Evolutionary conservation across 2,888 invertebrate genomes (phyloP).

Genomic region (Odontothrips loti): DNA sequence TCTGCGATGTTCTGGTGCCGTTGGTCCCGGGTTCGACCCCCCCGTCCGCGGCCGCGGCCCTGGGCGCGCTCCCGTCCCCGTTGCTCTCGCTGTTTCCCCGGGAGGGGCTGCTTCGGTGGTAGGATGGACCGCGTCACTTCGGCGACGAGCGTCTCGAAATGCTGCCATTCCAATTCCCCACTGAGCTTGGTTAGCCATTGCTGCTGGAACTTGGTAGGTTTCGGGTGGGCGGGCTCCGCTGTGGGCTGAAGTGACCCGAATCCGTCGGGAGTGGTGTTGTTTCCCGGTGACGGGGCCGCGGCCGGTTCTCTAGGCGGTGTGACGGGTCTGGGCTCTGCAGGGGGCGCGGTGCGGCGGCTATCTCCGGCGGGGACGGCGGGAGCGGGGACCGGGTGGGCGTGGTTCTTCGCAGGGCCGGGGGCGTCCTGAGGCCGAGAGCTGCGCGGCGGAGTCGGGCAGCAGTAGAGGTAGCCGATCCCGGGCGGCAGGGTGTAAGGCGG

Average conservation of each 20-base stretch:
- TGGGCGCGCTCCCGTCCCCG: neutral
- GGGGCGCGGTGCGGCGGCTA: neutral
- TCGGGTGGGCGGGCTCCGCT: neutral
- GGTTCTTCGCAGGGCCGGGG: neutral
- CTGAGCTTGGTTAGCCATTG: neutral
- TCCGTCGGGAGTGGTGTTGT: neutral
- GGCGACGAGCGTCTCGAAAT: neutral
- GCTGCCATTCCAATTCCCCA: neutral
- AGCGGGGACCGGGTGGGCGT: neutral
- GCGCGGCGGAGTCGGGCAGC: neutral
- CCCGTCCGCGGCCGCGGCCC: neutral
- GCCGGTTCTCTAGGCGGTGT: neutral
- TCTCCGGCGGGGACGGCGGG: neutral
- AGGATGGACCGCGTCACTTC: neutral
- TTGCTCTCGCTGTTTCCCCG: neutral
- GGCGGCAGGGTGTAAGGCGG: neutral
- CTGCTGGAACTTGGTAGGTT: neutral
- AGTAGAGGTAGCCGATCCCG: neutral
- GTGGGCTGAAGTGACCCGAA: neutral
- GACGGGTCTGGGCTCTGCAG: neutral
- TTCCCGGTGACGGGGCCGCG: neutral
- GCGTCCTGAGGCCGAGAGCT: neutral
- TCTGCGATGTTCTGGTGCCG: neutral
- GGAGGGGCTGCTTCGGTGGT: neutral
- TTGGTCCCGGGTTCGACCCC: neutral